A percentile compares a stretch with the other conserved stretches of the same genome.
phyloP scores from a whole-genome alignment of 2,888 invertebrate species.

The Poecilus cupreus region DNA sequence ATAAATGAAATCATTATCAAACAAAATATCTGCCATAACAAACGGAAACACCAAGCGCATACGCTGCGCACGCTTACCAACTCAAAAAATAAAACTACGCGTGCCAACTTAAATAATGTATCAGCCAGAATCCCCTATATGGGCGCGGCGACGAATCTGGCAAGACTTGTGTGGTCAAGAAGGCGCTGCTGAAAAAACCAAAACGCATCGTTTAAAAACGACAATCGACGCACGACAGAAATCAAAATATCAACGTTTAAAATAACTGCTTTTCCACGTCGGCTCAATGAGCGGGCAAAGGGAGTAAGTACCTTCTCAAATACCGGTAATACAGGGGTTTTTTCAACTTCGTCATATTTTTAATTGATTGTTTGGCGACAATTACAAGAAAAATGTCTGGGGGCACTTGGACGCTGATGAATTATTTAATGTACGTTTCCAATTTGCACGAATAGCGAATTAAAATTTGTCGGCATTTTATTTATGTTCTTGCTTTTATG shows the following conservation, averaged over 20 bases:
- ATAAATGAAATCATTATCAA: conserved; percentile 22
- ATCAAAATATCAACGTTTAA: conserved; percentile 30
- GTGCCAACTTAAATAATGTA: conserved; percentile 55
- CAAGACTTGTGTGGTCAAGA: conserved; percentile 36
- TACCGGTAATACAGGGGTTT: background rate
- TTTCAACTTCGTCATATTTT: conserved; percentile 3
- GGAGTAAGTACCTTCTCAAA: no score
- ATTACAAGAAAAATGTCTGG: conserved; percentile 38
- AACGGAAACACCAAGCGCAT: background rate
- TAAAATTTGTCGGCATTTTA: conserved; percentile 17
- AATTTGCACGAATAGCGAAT: conserved; percentile 15
- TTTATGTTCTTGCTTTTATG: conserved; percentile 30
- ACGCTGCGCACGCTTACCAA: conserved; percentile 18
- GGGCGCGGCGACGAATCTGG: conserved; percentile 9
- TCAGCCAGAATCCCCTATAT: conserved; percentile 46
- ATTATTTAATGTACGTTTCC: conserved; percentile 33
- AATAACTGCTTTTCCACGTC: background rate
- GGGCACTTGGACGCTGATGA: background rate
- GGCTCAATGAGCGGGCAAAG: background rate
- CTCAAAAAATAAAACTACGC: conserved; percentile 38
- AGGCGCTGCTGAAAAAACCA: background rate
- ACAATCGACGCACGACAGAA: conserved; percentile 22
- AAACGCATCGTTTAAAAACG: conserved; percentile 21
- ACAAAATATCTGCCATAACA: background rate
- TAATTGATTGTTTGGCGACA: conserved; percentile 24